Conservation (phyloP, 2,797 vertebrate species). For the Aphelocoma californica region DNA sequence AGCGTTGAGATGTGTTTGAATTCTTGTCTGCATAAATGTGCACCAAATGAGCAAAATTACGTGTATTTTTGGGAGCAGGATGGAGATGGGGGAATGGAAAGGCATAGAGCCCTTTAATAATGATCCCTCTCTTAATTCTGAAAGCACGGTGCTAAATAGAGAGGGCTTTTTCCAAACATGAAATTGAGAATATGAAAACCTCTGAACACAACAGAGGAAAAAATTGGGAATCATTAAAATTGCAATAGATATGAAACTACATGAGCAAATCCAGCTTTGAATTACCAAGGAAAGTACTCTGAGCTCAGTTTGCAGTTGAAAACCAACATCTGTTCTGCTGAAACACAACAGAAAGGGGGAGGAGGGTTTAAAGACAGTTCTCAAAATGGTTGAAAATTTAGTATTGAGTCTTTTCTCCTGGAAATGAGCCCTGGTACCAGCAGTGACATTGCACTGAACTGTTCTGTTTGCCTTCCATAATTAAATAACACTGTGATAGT, state of each 20-base stretch:
- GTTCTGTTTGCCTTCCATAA: neutral
- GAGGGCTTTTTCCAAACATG: neutral
- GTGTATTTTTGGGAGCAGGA: neutral
- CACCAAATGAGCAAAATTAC: neutral
- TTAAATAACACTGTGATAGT: neutral
- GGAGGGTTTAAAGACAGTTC: neutral
- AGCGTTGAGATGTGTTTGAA: neutral
- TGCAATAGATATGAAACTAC: neutral
- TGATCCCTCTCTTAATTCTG: neutral
- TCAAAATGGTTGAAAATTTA: neutral
- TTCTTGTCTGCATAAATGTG: neutral
- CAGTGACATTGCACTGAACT: neutral
- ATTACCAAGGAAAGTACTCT: neutral
- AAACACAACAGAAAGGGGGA: neutral
- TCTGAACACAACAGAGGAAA: neutral
- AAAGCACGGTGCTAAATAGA: neutral
- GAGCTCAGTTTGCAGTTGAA: neutral
- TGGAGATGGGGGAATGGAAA: neutral
- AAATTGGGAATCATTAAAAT: neutral
- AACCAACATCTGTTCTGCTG: constrained; percentile 7
- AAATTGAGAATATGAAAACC: neutral
- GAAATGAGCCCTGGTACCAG: neutral
- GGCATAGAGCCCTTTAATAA: neutral
- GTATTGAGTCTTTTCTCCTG: neutral
- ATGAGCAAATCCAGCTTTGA: neutral